Evolutionary conservation across 2,797 vertebrate genomes (phyloP).

Genomic region (Tangara arthus): DNA sequence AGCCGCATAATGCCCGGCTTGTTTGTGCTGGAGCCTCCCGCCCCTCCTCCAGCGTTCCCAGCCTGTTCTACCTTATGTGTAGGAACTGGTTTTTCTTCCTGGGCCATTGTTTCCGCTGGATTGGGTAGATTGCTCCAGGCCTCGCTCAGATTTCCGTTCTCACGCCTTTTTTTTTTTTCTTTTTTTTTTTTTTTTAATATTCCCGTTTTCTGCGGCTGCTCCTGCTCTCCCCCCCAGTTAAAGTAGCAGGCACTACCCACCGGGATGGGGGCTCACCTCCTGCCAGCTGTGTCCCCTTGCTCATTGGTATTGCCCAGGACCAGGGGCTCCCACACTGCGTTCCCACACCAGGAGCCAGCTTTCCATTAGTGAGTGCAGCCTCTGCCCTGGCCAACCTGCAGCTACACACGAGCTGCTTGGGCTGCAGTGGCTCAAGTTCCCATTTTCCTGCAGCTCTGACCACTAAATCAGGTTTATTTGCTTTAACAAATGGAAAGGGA

Average conservation of each 20-base stretch:
- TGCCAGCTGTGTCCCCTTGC: not conserved
- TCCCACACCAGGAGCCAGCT: not conserved
- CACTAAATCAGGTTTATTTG: not conserved
- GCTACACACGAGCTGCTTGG: accelerated
- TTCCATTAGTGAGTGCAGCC: accelerated
- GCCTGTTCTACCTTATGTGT: conserved; percentile 37
- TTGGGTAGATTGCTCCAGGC: conserved; percentile 62
- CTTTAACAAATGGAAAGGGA: not conserved
- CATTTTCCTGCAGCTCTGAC: not conserved
- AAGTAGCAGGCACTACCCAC: not conserved
- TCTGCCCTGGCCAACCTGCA: not conserved
- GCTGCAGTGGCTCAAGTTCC: not conserved
- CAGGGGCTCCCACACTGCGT: not conserved
- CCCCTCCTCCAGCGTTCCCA: conserved; percentile 33
- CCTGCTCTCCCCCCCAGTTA: not conserved
- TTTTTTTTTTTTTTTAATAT: not conserved
- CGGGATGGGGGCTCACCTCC: not conserved
- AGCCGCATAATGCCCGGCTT: not conserved
- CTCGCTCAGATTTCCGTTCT: conserved; percentile 67
- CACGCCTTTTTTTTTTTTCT: conserved; percentile 19
- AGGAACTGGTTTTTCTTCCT: conserved; percentile 72
- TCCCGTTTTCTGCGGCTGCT: not conserved
- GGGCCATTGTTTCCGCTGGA: conserved; percentile 69
- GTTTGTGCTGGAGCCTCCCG: not conserved
- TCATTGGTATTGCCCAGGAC: accelerated